Conservation (phyloP, 2,888 invertebrate species). For the Dicyrtoma fusca region DNA sequence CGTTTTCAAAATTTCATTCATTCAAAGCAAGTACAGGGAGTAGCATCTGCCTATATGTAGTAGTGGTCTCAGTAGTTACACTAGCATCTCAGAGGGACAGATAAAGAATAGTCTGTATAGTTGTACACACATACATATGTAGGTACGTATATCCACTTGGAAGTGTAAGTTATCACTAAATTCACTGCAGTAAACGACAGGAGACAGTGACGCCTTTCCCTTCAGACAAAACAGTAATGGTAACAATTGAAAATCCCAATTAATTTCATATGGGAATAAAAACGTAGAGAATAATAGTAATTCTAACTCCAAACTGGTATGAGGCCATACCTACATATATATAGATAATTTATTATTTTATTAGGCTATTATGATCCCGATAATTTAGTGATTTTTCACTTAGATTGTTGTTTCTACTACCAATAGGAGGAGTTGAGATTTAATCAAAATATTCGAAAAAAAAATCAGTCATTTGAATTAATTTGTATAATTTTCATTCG, state of each 20-base stretch:
- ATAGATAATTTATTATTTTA: conserved; percentile 18
- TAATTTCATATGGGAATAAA: no score
- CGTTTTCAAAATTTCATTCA: not conserved
- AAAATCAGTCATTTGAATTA: conserved; percentile 9
- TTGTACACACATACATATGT: no score
- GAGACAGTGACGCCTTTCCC: conserved; percentile 4
- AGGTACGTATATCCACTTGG: no score
- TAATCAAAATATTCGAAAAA: conserved; percentile 12
- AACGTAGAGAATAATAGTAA: no score
- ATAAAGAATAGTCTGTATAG: no score
- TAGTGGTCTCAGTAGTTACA: not conserved
- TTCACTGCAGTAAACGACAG: not conserved
- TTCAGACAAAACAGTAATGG: conserved; percentile 7
- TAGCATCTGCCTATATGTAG: not conserved
- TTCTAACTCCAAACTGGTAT: no score
- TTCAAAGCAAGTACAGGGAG: no score
- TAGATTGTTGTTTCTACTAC: conserved; percentile 17
- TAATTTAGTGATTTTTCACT: conserved; percentile 25
- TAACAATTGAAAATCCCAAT: no score
- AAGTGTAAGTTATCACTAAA: no score
- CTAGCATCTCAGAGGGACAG: not conserved
- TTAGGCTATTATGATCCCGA: conserved; percentile 14
- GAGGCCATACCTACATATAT: no score
- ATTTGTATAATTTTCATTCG: not conserved
- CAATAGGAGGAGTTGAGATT: conserved; percentile 8